Evolutionary conservation across 2,113 vertebrate species (phyloP).

Genomic region (Dasyurus viverrinus): DNA sequence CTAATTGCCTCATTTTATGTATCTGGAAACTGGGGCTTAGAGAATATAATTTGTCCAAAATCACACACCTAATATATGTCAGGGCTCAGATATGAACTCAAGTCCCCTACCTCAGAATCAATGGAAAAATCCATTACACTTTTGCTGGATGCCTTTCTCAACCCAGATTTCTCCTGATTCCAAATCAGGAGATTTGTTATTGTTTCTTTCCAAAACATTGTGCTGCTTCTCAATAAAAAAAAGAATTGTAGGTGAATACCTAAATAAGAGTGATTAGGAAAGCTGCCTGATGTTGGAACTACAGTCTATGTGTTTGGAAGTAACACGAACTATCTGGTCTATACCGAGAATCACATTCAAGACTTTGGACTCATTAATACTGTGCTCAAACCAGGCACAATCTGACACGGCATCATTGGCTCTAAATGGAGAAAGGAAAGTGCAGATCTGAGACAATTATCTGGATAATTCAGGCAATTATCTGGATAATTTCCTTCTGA

Average conservation of each 20-base stretch:
- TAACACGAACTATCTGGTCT: not conserved
- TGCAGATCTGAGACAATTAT: slow-evolving; percentile 12
- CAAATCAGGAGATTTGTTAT: not conserved
- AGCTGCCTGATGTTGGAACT: not conserved
- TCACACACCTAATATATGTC: not conserved
- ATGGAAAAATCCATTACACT: not conserved
- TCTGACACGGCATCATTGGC: not conserved
- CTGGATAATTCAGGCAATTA: slow-evolving; percentile 38
- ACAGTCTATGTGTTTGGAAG: too few relatives aligned
- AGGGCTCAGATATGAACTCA: not conserved
- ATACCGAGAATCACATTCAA: not conserved
- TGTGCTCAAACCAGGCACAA: not conserved
- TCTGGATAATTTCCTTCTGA: slow-evolving; percentile 52
- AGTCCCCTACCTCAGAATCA: not conserved
- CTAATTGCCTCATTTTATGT: not conserved
- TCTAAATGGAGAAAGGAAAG: slow-evolving; percentile 21
- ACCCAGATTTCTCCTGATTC: not conserved
- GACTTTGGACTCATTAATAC: not conserved
- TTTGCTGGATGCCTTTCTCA: not conserved
- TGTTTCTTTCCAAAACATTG: not conserved
- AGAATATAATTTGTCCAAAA: not conserved
- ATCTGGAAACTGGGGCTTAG: not conserved
- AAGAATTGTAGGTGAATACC: not conserved
- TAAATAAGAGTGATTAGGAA: not conserved
- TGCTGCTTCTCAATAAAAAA: not conserved